Percentiles rank a stretch among this genome's conserved stretches.
Evolutionary conservation across 2,888 invertebrate genomes (phyloP).

Genomic region (Clitarchus hookeri): DNA sequence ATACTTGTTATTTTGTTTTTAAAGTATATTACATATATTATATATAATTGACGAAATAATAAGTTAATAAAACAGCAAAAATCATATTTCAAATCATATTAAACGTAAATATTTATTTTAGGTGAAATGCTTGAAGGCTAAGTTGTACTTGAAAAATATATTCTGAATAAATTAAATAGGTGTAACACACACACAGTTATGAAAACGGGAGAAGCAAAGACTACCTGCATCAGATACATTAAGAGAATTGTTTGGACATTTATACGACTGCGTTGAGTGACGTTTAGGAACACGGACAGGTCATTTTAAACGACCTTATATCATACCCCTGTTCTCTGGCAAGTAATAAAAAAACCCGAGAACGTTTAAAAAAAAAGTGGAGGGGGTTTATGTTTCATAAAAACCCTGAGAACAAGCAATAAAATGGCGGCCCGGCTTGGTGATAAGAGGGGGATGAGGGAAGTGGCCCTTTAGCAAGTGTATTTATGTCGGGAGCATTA

Average conservation of each 20-base stretch:
- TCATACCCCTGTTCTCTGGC: neutral
- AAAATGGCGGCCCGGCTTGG: neutral
- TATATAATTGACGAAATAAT: too few relatives aligned
- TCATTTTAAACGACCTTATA: neutral
- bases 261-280: neutral
- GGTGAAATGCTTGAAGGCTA: too few relatives aligned
- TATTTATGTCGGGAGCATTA: constrained; percentile 10
- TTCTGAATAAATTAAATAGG: too few relatives aligned
- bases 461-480: constrained; percentile 7
- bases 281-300: neutral
- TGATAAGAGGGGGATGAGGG: neutral
- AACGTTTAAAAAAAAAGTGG: neutral
- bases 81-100: too few relatives aligned
- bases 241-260: neutral
- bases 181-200: too few relatives aligned
- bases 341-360: neutral
- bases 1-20: too few relatives aligned
- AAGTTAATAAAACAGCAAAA: too few relatives aligned
- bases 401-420: constrained; percentile 26
- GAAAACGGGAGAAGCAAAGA: too few relatives aligned
- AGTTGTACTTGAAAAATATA: too few relatives aligned
- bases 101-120: too few relatives aligned
- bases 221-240: neutral
- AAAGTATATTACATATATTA: too few relatives aligned
- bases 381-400: constrained; percentile 28